phyloP scores from a whole-genome alignment of 2,113 vertebrate genomes.

The Neogobius melanostomus region DNA sequence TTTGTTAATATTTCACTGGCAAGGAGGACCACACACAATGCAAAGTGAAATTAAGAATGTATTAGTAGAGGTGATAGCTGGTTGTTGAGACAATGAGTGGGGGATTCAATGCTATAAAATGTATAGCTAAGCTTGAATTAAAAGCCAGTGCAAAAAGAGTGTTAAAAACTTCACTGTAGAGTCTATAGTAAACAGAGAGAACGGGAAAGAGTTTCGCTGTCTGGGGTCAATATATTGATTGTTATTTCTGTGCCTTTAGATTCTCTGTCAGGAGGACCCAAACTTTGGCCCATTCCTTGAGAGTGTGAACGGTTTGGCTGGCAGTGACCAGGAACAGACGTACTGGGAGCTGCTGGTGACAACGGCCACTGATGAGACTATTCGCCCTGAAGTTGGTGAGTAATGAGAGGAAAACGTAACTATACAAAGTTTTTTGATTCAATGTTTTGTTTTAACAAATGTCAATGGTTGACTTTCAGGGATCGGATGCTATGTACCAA shows the following conservation, averaged over 20 bases:
- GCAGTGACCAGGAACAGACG: slow-evolving; percentile 12
- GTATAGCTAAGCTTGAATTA: too few relatives aligned
- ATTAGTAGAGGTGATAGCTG: too few relatives aligned
- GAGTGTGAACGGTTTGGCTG: slow-evolving; percentile 51
- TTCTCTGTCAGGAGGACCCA: slow-evolving; percentile 35
- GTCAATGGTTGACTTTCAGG: slow-evolving; percentile 31
- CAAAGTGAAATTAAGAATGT: too few relatives aligned
- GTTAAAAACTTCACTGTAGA: too few relatives aligned
- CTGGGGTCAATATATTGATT: not conserved
- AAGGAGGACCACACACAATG: too few relatives aligned
- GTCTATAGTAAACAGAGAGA: too few relatives aligned
- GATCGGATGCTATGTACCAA: slow-evolving; percentile 57
- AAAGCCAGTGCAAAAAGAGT: too few relatives aligned
- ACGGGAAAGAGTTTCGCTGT: too few relatives aligned
- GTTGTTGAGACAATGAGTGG: too few relatives aligned
- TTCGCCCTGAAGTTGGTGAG: slow-evolving; percentile 48
- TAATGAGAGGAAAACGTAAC: not conserved
- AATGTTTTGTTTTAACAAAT: not conserved
- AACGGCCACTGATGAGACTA: not conserved
- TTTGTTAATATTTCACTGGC: too few relatives aligned
- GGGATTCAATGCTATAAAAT: too few relatives aligned
- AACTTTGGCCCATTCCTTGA: slow-evolving; percentile 50
- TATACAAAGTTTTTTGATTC: not conserved
- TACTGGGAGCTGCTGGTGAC: slow-evolving; percentile 54
- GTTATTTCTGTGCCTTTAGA: slow-evolving; percentile 14